Evolutionary conservation across 2,113 vertebrate species (phyloP), one percentile per base, ranked within the genome.

Genomic region (Rhagologus leucostigma): DNA sequence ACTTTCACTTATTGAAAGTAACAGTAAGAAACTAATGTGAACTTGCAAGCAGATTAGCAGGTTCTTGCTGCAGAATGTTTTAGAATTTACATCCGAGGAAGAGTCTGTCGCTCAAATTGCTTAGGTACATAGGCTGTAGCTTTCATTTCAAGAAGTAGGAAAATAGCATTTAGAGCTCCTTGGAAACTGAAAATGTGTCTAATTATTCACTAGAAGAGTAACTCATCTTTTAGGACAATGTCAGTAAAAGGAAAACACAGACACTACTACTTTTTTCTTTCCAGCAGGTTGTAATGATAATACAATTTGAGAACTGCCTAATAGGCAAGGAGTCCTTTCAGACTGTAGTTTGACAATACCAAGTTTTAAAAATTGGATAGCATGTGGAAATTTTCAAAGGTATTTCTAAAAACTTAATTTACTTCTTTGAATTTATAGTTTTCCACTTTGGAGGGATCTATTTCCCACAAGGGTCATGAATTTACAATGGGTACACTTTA

Each of bases 1-100:
- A 87, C 71, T 93, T 94, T 90, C 44, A 52, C 18, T 86, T 94
- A 93, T 39, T 92, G 80, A 93, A 96, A 94, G 50, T 60, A 93
- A 59, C 67, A 83, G 24, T 82, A 93, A 96, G 90, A 94, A 94
- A 67, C 26, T 94, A 91, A 94, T 67, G 23, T 39, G 75, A 87
- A 67, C 62, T 95, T 90, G 41, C 39, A 63, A 52, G 55, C 73
- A 63, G 55, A 41, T 87, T 89, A 96, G 13, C 49, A 73, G 64
- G n/a, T 41, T 80, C 24, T 49, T 79, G 39, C 32, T 50, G 47
- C 37, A 37, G 37, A 67, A 10, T n/a, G n/a, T 62, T 84, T 86
- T 55, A 73, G 53, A 59, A 49, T 70, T 93, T 77, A 39, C 30
- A 70, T 46, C 37, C 37, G 15, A 84, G 35, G 75, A 91, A 80